These are phyloP conservation scores for Drosophila yooni DNA, from an alignment of 2,888 invertebrate species.

Conservation along the genomic window DNA sequence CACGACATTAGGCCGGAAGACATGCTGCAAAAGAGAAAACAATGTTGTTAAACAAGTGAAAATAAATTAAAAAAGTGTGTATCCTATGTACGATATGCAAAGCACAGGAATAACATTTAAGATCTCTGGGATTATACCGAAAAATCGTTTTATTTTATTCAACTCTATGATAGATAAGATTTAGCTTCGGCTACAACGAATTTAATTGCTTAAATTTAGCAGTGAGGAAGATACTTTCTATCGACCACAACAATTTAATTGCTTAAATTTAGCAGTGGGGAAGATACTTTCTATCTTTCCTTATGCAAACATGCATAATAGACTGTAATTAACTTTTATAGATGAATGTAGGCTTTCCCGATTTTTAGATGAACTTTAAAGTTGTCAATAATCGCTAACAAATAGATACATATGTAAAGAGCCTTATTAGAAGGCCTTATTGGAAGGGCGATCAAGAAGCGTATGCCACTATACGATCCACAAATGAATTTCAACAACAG, in stretches of 20 bases:
- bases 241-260: neutral
- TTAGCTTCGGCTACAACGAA: neutral
- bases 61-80: neutral
- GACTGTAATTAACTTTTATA: neutral
- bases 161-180: neutral
- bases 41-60: neutral
- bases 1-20: conserved; percentile 85
- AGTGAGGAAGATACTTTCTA: neutral
- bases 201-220: neutral
- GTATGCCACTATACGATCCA: neutral
- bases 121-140: neutral
- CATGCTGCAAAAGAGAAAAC: conserved; percentile 77
- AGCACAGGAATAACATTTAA: neutral
- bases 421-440: neutral
- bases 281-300: neutral
- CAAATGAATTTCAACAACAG: neutral
- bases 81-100: neutral
- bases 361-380: neutral
- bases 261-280: neutral
- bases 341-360: neutral
- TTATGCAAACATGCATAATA: neutral
- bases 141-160: neutral
- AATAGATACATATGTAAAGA: neutral
- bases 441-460: neutral
- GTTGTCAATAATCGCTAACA: neutral